Base-by-base conservation (phyloP, 2,113 vertebrate species). In the Okapia johnstoni region DNA sequence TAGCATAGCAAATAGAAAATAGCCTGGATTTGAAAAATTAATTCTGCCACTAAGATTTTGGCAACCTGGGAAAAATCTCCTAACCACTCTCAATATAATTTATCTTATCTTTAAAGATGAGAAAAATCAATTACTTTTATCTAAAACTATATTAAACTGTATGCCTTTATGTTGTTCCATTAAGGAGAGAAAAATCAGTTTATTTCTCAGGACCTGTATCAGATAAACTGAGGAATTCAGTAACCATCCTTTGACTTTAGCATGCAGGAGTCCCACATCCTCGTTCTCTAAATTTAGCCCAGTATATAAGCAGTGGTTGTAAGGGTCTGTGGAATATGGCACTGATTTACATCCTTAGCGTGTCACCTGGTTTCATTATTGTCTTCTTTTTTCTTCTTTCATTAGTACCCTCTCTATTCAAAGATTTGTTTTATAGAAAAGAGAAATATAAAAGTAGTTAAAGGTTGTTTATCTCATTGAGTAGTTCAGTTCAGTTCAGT, bases 61-160 rank as follows among this genome's bases (percentile, higher is more conserved):
- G 14, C 76, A 48, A 90, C 19, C 13, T 88, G 55, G 15, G 2
- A 12, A 36, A 92, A 90, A 52, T 87, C 28, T 57, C 19, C 7
- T 80, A 84, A 61, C 5, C 26, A 7, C 36, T 81, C 26, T 81
- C 57, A 79, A 70, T 11, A 54, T 36, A 2, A 58, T 40, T 93
- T 95, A 81, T 5, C 15, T 70, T 43, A 50, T 54, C 43, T 93
- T 89, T 94, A 91, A 93, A 97, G 96, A 40, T 66, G 17, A 52
- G 17, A 5, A 58, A 61, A 81, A 70, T 54, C 25, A 83, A 89
- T 55, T 12, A 33, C 6, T 81, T 52, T 46, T 60, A 33, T 40
- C 63, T 89, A n/a, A 25, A 73, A 73, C 36, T 88, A 25, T 36
- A 58, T 86, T 73, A 48, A 54, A 28, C 2, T 12, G 33, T n/a